Conservation (phyloP, 2,113 vertebrate genomes). For the Prinia subflava region DNA sequence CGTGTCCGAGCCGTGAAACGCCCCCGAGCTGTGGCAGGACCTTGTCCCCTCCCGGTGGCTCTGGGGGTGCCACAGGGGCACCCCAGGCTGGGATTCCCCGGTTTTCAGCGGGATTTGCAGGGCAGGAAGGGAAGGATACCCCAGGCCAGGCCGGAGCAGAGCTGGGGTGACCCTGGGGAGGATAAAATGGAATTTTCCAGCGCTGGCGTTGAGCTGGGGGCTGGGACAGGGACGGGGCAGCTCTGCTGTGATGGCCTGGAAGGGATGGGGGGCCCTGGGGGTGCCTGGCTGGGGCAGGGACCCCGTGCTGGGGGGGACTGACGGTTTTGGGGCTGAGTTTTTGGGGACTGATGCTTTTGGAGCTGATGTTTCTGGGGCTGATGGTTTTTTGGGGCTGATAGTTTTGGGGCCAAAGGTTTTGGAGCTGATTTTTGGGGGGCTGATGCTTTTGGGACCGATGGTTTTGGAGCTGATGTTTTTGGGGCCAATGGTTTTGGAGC, state of each 20-base stretch:
- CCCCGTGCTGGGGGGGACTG: neutral
- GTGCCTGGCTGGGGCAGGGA: neutral
- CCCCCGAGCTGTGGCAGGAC: neutral
- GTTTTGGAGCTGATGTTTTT: no score
- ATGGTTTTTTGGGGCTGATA: neutral
- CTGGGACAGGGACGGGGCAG: neutral
- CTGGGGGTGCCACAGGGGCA: rapidly evolving
- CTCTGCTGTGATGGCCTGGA: neutral
- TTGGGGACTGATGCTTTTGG: neutral
- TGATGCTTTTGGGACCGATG: no score
- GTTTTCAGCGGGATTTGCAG: neutral
- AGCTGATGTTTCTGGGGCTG: neutral
- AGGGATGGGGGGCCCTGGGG: neutral
- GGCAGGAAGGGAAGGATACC: rapidly evolving
- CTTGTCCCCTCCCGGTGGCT: rapidly evolving
- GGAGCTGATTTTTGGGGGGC: neutral
- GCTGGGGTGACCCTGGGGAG: rapidly evolving
- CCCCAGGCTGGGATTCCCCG: neutral
- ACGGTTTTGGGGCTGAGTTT: neutral
- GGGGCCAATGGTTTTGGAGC: no score
- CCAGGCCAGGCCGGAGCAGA: neutral
- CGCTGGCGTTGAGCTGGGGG: rapidly evolving
- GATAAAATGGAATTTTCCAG: rapidly evolving
- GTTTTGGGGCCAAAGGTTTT: neutral
- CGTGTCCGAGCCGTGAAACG: neutral